Evolutionary conservation across 2,888 invertebrate genomes (phyloP).

Genomic region (Slavum lentiscoides): DNA sequence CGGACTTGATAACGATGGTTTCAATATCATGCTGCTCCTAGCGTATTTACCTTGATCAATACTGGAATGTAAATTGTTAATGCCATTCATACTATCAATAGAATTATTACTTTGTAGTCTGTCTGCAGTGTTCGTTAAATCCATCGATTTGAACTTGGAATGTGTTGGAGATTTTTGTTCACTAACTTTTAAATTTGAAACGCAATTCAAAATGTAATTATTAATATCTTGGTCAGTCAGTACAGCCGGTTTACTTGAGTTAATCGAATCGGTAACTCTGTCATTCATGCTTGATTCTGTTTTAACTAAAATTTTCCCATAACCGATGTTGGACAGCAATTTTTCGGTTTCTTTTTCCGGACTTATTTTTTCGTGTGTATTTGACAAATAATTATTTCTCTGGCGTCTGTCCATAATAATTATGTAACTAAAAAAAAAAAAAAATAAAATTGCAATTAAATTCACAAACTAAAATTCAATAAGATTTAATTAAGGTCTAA

Average conservation of each 20-base stretch:
- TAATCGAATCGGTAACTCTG: constrained; percentile 21
- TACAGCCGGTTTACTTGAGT: constrained; percentile 26
- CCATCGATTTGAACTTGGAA: constrained; percentile 43
- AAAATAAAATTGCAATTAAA: too few species aligned
- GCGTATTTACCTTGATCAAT: constrained; percentile 37
- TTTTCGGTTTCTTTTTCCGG: constrained; percentile 43
- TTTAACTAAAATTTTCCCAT: constrained; percentile 43
- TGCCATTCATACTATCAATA: constrained; percentile 21
- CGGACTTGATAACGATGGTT: constrained; percentile 41
- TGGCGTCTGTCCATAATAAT: constrained; percentile 46
- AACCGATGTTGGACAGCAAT: constrained; percentile 25
- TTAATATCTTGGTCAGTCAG: constrained; percentile 46
- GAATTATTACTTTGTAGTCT: constrained; percentile 30
- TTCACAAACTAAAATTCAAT: too few species aligned
- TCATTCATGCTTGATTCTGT: constrained; percentile 27
- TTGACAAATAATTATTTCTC: constrained; percentile 34
- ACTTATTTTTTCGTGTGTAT: constrained; percentile 9
- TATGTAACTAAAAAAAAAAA: constrained; percentile 20
- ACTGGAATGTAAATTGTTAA: constrained; percentile 28
- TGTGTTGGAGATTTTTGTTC: constrained; percentile 46
- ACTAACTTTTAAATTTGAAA: constrained; percentile 44
- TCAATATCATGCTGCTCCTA: constrained; percentile 20
- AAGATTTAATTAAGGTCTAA: too few species aligned
- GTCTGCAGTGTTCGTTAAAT: constrained; percentile 17
- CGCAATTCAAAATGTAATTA: constrained; percentile 46